Evolutionary conservation across 2,888 invertebrate species (phyloP).

Genomic region (Leptodirus hochenwartii): DNA sequence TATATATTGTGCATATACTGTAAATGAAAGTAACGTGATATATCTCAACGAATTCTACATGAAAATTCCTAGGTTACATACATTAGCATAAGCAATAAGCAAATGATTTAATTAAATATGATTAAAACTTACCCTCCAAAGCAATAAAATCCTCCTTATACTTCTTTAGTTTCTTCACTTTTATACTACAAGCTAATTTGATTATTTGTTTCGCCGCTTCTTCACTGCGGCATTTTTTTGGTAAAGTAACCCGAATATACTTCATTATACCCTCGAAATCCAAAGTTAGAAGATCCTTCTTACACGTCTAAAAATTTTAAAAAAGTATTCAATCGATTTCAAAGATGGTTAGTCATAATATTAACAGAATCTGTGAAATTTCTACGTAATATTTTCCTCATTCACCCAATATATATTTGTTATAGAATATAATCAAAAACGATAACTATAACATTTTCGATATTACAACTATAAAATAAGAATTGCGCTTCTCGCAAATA

Average conservation of each 20-base stretch:
- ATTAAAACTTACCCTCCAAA: conserved; percentile 41
- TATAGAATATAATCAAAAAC: conserved; percentile 2
- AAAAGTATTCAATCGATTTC: too few relatives aligned
- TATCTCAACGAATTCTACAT: too few relatives aligned
- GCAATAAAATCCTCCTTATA: conserved; percentile 82
- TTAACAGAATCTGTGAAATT: conserved; percentile 1
- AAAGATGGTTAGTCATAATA: too few relatives aligned
- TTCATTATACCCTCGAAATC: conserved; percentile 98
- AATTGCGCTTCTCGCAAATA: too few relatives aligned
- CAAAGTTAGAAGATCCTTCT: conserved; percentile 74
- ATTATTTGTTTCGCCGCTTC: conserved; percentile 78
- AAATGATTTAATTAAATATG: not conserved
- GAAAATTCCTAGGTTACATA: too few relatives aligned
- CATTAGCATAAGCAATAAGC: too few relatives aligned
- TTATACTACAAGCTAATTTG: conserved; percentile 76
- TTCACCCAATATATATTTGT: conserved; percentile 3
- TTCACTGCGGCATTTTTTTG: conserved; percentile 88
- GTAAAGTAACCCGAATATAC: conserved; percentile 92
- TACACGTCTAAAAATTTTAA: conserved; percentile 39
- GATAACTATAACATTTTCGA: too few relatives aligned
- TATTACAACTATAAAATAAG: too few relatives aligned
- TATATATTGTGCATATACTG: too few relatives aligned
- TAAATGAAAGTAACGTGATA: too few relatives aligned
- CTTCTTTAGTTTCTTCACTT: conserved; percentile 84
- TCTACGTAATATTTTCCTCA: not conserved